These are phyloP conservation scores for Manis pentadactyla DNA, from an alignment of 2,797 vertebrate genomes.

Conservation along the genomic window DNA sequence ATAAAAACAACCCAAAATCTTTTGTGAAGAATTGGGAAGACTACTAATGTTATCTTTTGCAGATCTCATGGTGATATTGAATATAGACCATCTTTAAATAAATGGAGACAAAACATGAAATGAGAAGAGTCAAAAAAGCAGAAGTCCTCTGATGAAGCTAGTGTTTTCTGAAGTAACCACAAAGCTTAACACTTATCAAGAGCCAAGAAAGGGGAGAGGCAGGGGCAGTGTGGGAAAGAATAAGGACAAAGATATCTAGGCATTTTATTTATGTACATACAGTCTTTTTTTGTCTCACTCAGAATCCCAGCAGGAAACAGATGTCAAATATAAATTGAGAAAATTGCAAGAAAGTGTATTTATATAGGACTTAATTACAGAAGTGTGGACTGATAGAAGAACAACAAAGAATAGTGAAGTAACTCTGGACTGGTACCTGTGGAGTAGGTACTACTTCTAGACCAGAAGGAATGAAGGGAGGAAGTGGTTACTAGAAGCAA, in stretches of 20 bases:
- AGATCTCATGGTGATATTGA: not conserved
- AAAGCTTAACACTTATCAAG: not conserved
- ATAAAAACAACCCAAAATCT: not conserved
- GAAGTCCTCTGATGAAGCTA: not conserved
- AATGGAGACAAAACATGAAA: not conserved
- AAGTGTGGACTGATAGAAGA: conserved; percentile 7
- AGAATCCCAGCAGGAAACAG: conserved; percentile 30
- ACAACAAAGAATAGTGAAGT: not conserved
- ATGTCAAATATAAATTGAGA: conserved; percentile 62
- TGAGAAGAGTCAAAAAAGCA: not conserved
- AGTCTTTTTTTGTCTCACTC: conserved; percentile 20
- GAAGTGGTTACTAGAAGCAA: not conserved
- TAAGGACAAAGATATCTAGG: not conserved
- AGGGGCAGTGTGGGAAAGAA: not conserved
- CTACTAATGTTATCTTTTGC: not conserved
- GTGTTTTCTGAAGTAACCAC: not conserved
- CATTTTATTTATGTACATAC: not conserved
- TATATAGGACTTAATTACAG: conserved; percentile 9
- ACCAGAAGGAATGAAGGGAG: not conserved
- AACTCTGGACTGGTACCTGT: not conserved
- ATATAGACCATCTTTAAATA: not conserved
- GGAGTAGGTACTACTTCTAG: not conserved
- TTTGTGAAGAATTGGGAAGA: not conserved
- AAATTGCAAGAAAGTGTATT: conserved; percentile 58
- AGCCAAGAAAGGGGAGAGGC: not conserved